Evolutionary conservation across 1,140 invertebrate species (phyloP).

Genomic region (Cylas formicarius): DNA sequence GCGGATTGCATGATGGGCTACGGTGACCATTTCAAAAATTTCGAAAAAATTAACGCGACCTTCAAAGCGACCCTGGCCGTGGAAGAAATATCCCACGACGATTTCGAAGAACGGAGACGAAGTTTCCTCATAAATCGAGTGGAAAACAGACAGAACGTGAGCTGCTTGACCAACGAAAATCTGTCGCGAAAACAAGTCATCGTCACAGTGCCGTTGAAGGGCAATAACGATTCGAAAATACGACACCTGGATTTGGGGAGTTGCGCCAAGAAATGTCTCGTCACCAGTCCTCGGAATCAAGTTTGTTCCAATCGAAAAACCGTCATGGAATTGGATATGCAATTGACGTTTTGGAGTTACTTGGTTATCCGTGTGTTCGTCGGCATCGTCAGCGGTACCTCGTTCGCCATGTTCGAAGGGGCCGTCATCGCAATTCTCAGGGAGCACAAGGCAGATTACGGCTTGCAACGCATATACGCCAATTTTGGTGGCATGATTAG

Average conservation of each 20-base stretch:
- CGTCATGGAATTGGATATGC: conserved; percentile 54
- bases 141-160: conserved; percentile 16
- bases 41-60: conserved; percentile 6
- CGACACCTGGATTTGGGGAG: conserved; percentile 32
- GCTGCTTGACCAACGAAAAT: conserved; percentile 13
- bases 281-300: conserved; percentile 46
- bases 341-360: conserved; percentile 69
- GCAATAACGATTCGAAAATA: conserved; percentile 18
- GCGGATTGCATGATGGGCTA: conserved; percentile 24
- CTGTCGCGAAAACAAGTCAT: conserved; percentile 26
- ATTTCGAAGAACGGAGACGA: conserved; percentile 27
- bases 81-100: conserved; percentile 23
- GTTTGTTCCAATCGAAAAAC: conserved; percentile 56
- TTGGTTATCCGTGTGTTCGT: conserved; percentile 65
- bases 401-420: conserved; percentile 76
- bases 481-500: conserved; percentile 73
- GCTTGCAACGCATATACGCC: conserved; percentile 70
- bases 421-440: conserved; percentile 71
- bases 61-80: conserved; percentile 17
- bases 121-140: conserved; percentile 21
- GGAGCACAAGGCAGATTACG: conserved; percentile 72
- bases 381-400: conserved; percentile 63
- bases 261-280: conserved; percentile 47
- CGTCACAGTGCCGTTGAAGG: conserved; percentile 40
- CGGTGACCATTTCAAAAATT: conserved; percentile 17